phyloP scores from a whole-genome alignment of 1,140 invertebrate genomes.

The Drosophila sechellia region DNA sequence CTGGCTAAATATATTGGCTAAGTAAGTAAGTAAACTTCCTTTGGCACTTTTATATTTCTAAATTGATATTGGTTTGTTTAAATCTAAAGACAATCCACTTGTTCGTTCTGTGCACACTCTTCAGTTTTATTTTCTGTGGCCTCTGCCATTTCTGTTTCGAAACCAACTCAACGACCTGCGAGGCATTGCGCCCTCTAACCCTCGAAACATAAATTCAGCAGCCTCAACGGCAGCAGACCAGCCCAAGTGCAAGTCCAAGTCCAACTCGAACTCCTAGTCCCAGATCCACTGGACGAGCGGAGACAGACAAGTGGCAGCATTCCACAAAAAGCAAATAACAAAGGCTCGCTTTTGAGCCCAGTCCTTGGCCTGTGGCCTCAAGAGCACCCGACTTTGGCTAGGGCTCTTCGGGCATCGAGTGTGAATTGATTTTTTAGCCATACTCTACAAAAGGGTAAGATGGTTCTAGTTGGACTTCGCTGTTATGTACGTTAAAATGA shows the following conservation, averaged over 20 bases:
- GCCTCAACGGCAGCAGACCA: slow-evolving; percentile 56
- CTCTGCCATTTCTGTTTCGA: slow-evolving; percentile 34
- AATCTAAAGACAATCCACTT: neutral
- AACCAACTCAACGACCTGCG: slow-evolving; percentile 66
- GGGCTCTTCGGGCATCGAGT: slow-evolving; percentile 64
- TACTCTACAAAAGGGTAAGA: neutral
- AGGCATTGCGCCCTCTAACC: slow-evolving; percentile 82
- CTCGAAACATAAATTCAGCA: slow-evolving; percentile 72
- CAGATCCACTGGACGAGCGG: slow-evolving; percentile 40
- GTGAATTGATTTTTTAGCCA: slow-evolving; percentile 77
- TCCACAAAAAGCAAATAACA: slow-evolving; percentile 76
- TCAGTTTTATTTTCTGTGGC: slow-evolving; percentile 1
- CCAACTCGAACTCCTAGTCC: slow-evolving; percentile 22
- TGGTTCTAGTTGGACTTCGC: no score
- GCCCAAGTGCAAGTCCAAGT: slow-evolving; percentile 28
- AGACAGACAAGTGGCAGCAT: slow-evolving; percentile 82
- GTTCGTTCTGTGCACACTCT: slow-evolving; percentile 13
- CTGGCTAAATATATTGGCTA: no score
- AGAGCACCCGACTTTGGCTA: slow-evolving; percentile 20
- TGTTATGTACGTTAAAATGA: no score
- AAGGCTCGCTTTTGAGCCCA: slow-evolving; percentile 56
- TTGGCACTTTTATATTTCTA: no score
- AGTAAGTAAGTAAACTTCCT: no score
- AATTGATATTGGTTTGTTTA: neutral
- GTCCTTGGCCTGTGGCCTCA: slow-evolving; percentile 21